A percentile compares a stretch with the other conserved stretches of the same genome.
Evolutionary conservation across 2,113 vertebrate genomes (phyloP).

Genomic region (Hyperopisus bebe): DNA sequence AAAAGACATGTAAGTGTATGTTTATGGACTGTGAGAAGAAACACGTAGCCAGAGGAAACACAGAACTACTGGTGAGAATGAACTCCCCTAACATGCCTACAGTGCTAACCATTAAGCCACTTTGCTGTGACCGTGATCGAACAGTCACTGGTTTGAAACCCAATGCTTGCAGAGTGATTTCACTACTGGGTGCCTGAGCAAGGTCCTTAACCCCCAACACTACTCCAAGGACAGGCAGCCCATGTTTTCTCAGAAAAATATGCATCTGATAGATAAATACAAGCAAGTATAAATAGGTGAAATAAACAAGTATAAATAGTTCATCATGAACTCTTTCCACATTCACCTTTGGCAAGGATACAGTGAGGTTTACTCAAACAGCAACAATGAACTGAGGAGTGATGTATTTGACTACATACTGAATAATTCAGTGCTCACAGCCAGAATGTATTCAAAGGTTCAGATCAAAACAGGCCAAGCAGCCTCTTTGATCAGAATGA

Average conservation of each 20-base stretch:
- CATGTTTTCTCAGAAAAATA: neutral
- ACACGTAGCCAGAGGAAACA: neutral
- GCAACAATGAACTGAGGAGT: neutral
- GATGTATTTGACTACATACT: neutral
- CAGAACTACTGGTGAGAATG: neutral
- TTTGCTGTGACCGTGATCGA: neutral
- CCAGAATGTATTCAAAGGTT: neutral
- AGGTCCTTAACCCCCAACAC: neutral
- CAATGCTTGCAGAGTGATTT: neutral
- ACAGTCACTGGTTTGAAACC: neutral
- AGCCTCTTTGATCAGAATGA: neutral
- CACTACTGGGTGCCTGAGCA: neutral
- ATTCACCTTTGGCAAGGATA: neutral
- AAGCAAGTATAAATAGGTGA: neutral
- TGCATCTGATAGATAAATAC: neutral
- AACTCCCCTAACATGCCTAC: neutral
- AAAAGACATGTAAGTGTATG: neutral
- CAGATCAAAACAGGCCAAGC: neutral
- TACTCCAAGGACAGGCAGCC: neutral
- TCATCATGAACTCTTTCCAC: neutral
- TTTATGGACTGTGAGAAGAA: neutral
- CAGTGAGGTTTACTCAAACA: neutral
- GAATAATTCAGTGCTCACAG: conserved; percentile 4
- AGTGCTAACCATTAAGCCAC: neutral
- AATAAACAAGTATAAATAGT: neutral